Evolutionary conservation across 2,888 invertebrate genomes (phyloP), one percentile per base, ranked within the genome.

Genomic region (Stegophylla sp.): DNA sequence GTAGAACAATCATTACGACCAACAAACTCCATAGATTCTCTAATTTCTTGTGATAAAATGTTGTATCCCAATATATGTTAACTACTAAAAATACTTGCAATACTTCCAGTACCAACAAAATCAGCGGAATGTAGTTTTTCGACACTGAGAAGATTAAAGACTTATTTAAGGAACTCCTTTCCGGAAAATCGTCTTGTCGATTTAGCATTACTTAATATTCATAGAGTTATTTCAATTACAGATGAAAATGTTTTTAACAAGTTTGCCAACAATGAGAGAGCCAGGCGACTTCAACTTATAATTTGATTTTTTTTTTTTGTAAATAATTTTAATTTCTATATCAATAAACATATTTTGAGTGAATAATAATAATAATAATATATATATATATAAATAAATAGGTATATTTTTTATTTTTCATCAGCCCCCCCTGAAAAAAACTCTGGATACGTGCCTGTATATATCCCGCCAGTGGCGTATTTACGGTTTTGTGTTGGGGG

Each of bases 21-120:
- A 61, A 61, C 61, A 28, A 61, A 61, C 28, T 61, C 61, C 61
- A 61, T 61, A 61, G 61, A 61, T 61, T 3, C 61, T 61, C 61
- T 61, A 61, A 61, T 61, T 61, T 61, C 61, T 61, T 61, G 61
- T 61, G 61, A 61, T 28, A 61, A 61, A 61, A 12, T 61, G 61
- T 20, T 53, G 20, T 53, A 20, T 53, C 53, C 53, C 5, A 53
- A 53, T 20, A 53, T 53, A 20, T 20, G 53, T 9, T 9, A 5
- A 26, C 17, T 63, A 12, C 13, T 63, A 63, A 28, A 63, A 26
- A 61, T 61, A 63, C 63, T 63, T 63, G 28, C 63, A 63, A 63
- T 63, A 63, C 63, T 63, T 26, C 63, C 63, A 63, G 63, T 63
- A 28, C 28, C 63, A 26, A 63, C 28, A 26, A 1, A 28, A 17